Base-by-base conservation (phyloP, 2,888 invertebrate species). In the Polietes domitor region DNA sequence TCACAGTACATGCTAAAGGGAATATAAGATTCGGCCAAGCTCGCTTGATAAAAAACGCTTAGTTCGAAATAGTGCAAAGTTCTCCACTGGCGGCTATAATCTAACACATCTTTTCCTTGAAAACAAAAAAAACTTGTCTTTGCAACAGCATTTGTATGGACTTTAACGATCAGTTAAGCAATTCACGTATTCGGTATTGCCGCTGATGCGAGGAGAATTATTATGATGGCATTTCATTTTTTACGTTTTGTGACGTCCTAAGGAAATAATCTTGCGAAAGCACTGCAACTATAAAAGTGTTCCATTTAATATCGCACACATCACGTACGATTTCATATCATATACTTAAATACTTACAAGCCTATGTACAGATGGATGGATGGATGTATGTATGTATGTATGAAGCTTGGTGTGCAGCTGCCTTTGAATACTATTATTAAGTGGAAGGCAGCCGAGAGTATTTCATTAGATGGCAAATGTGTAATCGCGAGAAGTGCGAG, bases 251-350 rank as follows among this genome's bases (percentile, higher is more conserved):
- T 41, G 58, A 37, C 21, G 37, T 41, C 37, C 21, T 19, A 17
- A 71, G 53, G 19, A 53, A 71, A 71, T n/a, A n/a, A n/a, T 71
- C 17, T 7, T 55, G 12, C 24, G 43, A 24, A 12, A 74, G 15
- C 47, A 28, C 61, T 47, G 63, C 61, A 19, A 61, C 63, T 28
- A 43, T 74, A 21, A 28, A 74, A 74, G 26, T 19, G 61, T 74
- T 43, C 10, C 43, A 74, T 74, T 74, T 61, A 63, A 28, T 74
- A 74, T 17, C 43, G 61, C 55, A 74, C 26, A 74, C 74, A 63
- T 74, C 74, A 74, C 74, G 61, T 74, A 74, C 15, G 7, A 55
- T 21, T 15, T 15, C 15, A 12, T 37, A 21, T 21, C 7, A 24
- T 32, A 21, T 41, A 21, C 47, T 47, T n/a, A 47, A 12, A 47